These are phyloP conservation scores for Oasisia sp. DNA, from an alignment of 2,888 invertebrate genomes.

Conservation along the genomic window DNA sequence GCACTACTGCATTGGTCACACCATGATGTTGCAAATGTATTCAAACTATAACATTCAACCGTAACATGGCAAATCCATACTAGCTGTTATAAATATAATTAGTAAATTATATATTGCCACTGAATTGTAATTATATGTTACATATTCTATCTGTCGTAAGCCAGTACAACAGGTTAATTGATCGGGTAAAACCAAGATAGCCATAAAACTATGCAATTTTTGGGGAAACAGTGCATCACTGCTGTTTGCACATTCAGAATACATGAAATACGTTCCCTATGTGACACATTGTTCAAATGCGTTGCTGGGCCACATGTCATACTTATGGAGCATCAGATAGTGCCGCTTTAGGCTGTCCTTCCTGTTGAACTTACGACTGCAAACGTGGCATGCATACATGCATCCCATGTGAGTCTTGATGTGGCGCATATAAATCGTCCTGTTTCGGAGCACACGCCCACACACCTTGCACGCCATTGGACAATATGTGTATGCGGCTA, in stretches of 20 bases:
- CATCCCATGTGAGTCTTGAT: slow-evolving; percentile 3
- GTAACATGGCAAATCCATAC: no score
- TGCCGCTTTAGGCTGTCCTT: slow-evolving; percentile 4
- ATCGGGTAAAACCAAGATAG: no score
- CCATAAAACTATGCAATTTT: background rate
- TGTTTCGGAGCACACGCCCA: background rate
- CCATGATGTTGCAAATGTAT: background rate
- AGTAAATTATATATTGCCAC: no score
- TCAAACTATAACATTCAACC: no score
- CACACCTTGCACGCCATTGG: background rate
- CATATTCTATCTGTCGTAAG: no score
- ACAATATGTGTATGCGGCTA: background rate
- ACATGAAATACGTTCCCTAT: background rate
- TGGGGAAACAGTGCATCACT: background rate
- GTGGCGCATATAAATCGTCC: background rate
- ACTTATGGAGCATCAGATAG: slow-evolving; percentile 2
- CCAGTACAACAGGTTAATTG: no score
- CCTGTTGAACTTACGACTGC: slow-evolving; percentile 10
- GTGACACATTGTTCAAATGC: background rate
- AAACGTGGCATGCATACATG: background rate
- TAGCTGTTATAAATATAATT: no score
- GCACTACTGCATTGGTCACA: background rate
- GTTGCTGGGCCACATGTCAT: background rate
- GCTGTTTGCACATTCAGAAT: background rate
- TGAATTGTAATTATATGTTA: no score